Conservation (phyloP, 2,113 vertebrate genomes). For the Cariama cristata region DNA sequence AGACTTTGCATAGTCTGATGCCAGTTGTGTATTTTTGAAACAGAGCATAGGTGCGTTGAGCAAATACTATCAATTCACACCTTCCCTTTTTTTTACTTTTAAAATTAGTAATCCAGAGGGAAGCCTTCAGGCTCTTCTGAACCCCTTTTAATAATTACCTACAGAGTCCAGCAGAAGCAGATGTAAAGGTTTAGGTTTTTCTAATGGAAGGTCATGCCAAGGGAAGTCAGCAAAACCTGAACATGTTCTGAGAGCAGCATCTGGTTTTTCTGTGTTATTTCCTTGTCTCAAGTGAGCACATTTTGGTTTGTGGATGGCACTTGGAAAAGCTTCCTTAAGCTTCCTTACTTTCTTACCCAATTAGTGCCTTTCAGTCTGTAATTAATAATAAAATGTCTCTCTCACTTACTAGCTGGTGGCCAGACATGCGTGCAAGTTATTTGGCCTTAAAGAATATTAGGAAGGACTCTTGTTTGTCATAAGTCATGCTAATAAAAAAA, state of each 20-base stretch:
- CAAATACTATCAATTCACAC: not conserved
- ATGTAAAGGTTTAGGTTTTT: not conserved
- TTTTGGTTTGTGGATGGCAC: not conserved
- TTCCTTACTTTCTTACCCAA: not conserved
- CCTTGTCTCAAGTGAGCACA: not conserved
- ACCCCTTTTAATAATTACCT: not conserved
- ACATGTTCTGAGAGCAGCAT: not conserved
- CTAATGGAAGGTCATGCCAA: not conserved
- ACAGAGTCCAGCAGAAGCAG: not conserved
- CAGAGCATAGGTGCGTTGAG: not conserved
- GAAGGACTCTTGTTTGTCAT: not conserved
- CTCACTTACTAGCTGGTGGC: not conserved
- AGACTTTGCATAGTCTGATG: not conserved
- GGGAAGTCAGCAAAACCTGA: not conserved
- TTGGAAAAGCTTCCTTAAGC: not conserved
- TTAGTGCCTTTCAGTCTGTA: not conserved
- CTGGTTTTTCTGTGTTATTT: not conserved
- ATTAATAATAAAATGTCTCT: not conserved
- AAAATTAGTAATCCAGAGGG: not conserved
- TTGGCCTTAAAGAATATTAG: not conserved
- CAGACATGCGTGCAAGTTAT: not conserved
- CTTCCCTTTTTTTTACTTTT: not conserved
- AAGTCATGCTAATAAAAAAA: not conserved
- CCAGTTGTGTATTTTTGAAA: not conserved
- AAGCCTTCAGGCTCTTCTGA: not conserved